Conservation (phyloP, 2,797 vertebrate genomes). For the Phyllotis vaccarum region DNA sequence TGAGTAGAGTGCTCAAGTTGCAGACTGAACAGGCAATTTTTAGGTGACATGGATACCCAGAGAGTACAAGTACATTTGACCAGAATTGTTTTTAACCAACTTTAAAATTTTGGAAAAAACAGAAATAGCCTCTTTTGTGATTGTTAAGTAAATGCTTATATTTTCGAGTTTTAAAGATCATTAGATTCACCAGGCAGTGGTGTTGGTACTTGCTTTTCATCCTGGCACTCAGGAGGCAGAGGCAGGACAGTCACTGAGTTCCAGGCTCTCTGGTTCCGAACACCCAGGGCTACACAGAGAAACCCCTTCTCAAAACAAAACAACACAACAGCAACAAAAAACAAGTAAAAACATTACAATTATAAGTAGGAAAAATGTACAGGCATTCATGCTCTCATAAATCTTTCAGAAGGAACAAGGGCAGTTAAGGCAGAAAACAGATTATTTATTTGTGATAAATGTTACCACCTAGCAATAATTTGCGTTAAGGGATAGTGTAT, state of each 20-base stretch:
- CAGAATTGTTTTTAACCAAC: not conserved
- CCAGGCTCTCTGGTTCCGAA: not conserved
- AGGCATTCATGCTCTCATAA: not conserved
- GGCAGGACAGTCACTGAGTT: not conserved
- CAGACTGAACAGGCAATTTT: conserved; percentile 79
- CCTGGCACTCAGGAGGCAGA: not conserved
- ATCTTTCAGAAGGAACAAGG: conserved; percentile 29
- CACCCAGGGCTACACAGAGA: not conserved
- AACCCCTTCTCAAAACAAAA: not conserved
- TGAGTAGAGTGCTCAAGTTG: conserved; percentile 71
- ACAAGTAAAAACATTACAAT: not conserved
- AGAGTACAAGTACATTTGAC: not conserved
- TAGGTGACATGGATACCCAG: not conserved
- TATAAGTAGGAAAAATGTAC: not conserved
- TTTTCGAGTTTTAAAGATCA: not conserved
- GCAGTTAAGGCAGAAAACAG: not conserved
- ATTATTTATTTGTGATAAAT: not conserved
- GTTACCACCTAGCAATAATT: not conserved
- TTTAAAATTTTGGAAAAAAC: conserved; percentile 17
- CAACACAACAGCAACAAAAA: not conserved
- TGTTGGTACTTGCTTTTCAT: not conserved
- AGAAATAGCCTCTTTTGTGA: not conserved
- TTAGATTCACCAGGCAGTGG: not conserved
- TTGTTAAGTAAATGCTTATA: not conserved
- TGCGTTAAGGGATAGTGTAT: not conserved